Percentiles rank a stretch among this genome's conserved stretches.
Evolutionary conservation across 2,888 invertebrate species (phyloP).

Genomic region (Fissipunctia ypsillon): DNA sequence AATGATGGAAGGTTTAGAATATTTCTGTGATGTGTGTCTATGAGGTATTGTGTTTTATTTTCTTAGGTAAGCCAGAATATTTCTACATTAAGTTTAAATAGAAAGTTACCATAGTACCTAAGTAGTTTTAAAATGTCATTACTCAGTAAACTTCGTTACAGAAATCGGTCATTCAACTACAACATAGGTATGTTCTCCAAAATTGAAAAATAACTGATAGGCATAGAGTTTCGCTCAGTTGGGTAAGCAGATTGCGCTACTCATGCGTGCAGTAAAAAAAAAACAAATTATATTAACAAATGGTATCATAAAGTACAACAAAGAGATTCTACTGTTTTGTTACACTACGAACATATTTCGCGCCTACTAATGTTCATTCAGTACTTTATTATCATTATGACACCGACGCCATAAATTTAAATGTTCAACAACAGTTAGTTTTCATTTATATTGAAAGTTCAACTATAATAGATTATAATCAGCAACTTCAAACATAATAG

Average conservation of each 20-base stretch:
- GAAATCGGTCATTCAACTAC: not conserved
- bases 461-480: slow-evolving; percentile 26
- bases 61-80: not conserved
- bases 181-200: not conserved
- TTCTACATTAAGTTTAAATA: not conserved
- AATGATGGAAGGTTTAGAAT: slow-evolving; percentile 4
- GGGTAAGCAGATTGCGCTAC: not conserved
- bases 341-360: slow-evolving; percentile 12
- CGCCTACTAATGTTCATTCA: slow-evolving; percentile 36
- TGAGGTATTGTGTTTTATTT: not conserved
- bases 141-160: not conserved
- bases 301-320: not conserved
- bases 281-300: not conserved
- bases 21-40: slow-evolving; percentile 9
- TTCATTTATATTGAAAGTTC: slow-evolving; percentile 30
- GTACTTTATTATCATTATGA: slow-evolving; percentile 37
- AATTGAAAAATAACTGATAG: not conserved
- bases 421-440: slow-evolving; percentile 28
- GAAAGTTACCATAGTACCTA: not conserved
- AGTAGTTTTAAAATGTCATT: too few relatives aligned
- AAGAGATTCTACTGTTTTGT: not conserved
- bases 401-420: slow-evolving; percentile 26
- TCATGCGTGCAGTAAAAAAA: not conserved
- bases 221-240: not conserved
- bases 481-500: slow-evolving; percentile 11